Conservation (phyloP, 2,888 invertebrate species). For the Creontiades dilutus region DNA sequence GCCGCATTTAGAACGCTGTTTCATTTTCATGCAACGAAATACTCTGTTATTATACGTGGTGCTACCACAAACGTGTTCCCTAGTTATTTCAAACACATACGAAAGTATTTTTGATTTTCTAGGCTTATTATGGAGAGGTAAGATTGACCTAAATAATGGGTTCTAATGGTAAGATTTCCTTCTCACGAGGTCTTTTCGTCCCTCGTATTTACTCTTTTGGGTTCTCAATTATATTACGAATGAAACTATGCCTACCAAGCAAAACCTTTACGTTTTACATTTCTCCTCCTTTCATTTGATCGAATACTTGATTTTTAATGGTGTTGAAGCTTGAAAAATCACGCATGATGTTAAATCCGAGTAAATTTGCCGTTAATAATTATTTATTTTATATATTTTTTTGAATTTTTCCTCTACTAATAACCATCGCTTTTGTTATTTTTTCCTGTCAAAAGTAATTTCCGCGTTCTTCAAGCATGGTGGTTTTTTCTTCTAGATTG, state of each 20-base stretch:
- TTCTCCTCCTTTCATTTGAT: not conserved
- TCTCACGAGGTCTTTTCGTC: not conserved
- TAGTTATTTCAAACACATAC: not conserved
- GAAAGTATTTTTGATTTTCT: not conserved
- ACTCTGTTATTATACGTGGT: not conserved
- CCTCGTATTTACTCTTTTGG: not conserved
- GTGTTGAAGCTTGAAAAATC: not conserved
- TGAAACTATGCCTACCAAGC: not conserved
- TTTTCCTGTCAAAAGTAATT: not conserved
- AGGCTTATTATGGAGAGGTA: not conserved
- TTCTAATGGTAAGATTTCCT: not conserved
- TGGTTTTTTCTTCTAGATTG: constrained; percentile 35
- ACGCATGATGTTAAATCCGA: not conserved
- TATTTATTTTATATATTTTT: not conserved
- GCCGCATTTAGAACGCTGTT: constrained; percentile 60
- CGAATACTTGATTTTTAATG: not conserved
- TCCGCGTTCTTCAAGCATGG: constrained; percentile 17
- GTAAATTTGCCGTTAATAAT: not conserved
- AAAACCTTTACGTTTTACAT: not conserved
- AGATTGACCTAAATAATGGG: constrained; percentile 4
- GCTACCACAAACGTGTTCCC: not conserved
- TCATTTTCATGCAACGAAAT: constrained; percentile 21
- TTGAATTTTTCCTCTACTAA: not conserved
- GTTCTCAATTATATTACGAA: not conserved
- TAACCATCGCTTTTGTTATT: constrained; percentile 1